A percentile compares a stretch with the other conserved stretches of the same genome.
Conservation (phyloP, 2,113 vertebrate genomes). For the Oxyura jamaicensis region DNA sequence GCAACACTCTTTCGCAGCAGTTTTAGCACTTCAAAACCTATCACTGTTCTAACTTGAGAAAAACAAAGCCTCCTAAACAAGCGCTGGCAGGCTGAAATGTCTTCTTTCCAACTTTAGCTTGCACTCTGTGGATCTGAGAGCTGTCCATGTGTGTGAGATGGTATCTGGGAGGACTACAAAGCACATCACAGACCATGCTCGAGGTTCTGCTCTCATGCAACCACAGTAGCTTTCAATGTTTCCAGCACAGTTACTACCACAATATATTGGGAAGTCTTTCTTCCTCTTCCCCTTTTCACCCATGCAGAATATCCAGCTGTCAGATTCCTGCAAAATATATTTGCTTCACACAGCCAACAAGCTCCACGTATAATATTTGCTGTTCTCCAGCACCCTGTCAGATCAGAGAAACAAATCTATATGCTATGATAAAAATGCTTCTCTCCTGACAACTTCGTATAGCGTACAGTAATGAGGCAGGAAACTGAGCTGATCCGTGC, state of each 20-base stretch:
- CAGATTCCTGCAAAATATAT: not conserved
- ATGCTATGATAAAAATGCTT: not conserved
- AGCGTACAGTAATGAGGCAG: not conserved
- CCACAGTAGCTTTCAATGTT: not conserved
- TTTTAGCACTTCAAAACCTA: not conserved
- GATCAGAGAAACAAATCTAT: not conserved
- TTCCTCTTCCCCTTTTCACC: not conserved
- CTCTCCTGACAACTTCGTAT: not conserved
- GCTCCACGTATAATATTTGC: not conserved
- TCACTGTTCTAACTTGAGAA: not conserved
- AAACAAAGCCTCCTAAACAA: not conserved
- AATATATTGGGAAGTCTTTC: not conserved
- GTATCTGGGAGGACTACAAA: not conserved
- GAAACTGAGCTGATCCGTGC: slow-evolving; percentile 5
- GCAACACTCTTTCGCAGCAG: accelerated
- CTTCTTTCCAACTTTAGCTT: not conserved
- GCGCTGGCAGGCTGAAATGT: not conserved
- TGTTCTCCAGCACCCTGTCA: not conserved
- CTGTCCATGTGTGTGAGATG: not conserved
- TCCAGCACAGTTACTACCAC: not conserved
- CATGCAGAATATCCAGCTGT: not conserved
- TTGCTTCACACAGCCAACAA: not conserved
- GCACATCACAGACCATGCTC: not conserved
- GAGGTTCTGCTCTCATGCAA: not conserved
- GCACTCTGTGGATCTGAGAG: not conserved